Evolutionary conservation across 2,888 invertebrate genomes (phyloP).

Genomic region (Epirrhoe alternata): DNA sequence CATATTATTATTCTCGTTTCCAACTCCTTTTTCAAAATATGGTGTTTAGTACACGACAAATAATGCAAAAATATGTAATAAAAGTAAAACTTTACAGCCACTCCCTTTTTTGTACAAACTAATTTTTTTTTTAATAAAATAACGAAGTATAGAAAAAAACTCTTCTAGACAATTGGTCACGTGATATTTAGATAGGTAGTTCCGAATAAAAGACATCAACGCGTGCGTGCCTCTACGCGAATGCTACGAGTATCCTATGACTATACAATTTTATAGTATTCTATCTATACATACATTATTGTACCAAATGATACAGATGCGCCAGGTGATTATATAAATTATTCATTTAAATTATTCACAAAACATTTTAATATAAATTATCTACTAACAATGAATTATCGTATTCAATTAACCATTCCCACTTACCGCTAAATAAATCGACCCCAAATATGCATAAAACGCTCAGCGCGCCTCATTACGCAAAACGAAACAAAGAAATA

Average conservation of each 20-base stretch:
- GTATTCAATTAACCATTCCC: conserved; percentile 26
- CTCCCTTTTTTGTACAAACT: no score
- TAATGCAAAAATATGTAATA: no score
- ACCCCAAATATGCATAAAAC: conserved; percentile 35
- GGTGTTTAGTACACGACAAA: no score
- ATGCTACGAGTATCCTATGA: conserved; percentile 10
- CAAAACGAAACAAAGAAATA: conserved; percentile 50
- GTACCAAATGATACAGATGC: neutral
- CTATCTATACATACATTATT: neutral
- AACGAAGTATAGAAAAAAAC: neutral
- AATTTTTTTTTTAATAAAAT: no score
- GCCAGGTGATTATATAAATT: conserved; percentile 7
- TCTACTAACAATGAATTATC: conserved; percentile 22
- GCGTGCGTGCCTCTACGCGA: conserved; percentile 42
- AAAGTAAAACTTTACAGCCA: no score
- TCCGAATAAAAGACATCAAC: conserved; percentile 60
- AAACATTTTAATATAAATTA: conserved; percentile 22
- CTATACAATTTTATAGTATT: neutral
- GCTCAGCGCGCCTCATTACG: conserved; percentile 49
- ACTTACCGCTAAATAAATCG: conserved; percentile 29
- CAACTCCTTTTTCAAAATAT: no score
- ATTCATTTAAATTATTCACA: conserved; percentile 11
- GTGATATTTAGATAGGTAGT: neutral
- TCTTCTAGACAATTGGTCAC: neutral
- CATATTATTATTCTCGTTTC: no score